Base-by-base conservation (phyloP, 1,140 invertebrate genomes). In the Wiebesia pumilae region DNA sequence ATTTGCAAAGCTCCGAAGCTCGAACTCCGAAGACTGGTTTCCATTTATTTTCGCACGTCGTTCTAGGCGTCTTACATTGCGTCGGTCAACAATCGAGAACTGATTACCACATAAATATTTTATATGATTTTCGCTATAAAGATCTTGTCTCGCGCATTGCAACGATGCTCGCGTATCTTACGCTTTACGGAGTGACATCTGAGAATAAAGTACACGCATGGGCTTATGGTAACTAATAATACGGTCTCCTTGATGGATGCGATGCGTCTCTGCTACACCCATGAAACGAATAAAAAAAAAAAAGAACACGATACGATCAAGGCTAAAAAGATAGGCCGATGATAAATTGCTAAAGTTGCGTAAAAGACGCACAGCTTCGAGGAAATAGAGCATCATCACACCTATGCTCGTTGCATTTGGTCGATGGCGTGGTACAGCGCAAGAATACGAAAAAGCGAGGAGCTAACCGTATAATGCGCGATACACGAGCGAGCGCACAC, bases 351-450 rank as follows among this genome's bases (percentile, higher is more conserved):
- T 21, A 38, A 69, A 24, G 78, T 81, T 86, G 69, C 84, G 79
- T 69, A 86, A 86, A 71, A 47, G 79, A 58, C 24, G 54, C 40
- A 58, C 10, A 62, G 80, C 67, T 62, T 67, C 85, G 54, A 86
- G 85, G 73, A 78, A 86, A 86, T 77, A 81, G 84, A 86, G 79
- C 83, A 86, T 82, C 73, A 33, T 82, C 80, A 54, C 69, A 4
- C 10, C 19, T 75, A 21, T 40, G 24, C 33, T 73, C 69, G 35
- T 40, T 33, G 69, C 12, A 33, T 40, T 73, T 30, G 1, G 35
- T 30, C 16, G 19, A 33, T 38, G 16, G 9, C 7, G 10, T 21
- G 2, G 35, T 3, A 16, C 1, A 35, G 65, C 43, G 24, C 14
- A 9, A 40, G 10, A 75, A 75, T 9, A 43, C 3, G 14, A 43